Conservation (phyloP, 2,113 vertebrate species). For the Neolamprologus falcicula region DNA sequence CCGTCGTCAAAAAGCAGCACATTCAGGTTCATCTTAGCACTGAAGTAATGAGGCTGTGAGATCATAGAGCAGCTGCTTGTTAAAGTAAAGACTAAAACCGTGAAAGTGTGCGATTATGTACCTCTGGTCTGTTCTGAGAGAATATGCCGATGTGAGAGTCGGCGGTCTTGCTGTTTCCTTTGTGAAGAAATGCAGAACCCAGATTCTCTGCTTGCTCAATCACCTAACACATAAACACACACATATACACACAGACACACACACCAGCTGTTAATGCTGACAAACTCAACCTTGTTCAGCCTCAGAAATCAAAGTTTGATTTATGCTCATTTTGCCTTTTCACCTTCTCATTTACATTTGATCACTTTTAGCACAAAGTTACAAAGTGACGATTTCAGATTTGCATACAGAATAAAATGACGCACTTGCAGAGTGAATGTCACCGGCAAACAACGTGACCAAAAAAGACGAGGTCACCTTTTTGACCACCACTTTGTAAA, state of each 20-base stretch:
- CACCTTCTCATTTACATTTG: background rate
- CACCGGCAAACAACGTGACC: background rate
- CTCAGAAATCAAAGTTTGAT: background rate
- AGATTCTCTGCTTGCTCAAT: slow-evolving; percentile 74
- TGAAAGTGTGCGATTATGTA: slow-evolving; percentile 19
- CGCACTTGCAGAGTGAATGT: background rate
- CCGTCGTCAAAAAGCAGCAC: background rate
- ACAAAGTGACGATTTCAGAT: background rate
- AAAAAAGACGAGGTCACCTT: background rate
- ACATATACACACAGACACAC: background rate
- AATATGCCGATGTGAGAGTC: slow-evolving; percentile 84
- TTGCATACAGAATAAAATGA: background rate
- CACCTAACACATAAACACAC: slow-evolving; percentile 61
- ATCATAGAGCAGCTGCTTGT: background rate
- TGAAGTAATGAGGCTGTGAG: background rate
- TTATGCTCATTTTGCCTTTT: background rate
- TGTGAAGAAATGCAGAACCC: slow-evolving; percentile 84
- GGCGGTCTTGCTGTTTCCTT: slow-evolving; percentile 72
- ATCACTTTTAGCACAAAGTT: background rate
- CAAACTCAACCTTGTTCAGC: background rate
- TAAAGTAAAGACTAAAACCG: background rate
- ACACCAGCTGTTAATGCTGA: background rate
- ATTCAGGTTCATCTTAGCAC: background rate
- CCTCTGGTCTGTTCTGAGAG: slow-evolving; percentile 91
- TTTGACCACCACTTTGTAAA: background rate